These are phyloP conservation scores for Bacillus rossius DNA, from an alignment of 1,140 invertebrate genomes.

Conservation along the genomic window DNA sequence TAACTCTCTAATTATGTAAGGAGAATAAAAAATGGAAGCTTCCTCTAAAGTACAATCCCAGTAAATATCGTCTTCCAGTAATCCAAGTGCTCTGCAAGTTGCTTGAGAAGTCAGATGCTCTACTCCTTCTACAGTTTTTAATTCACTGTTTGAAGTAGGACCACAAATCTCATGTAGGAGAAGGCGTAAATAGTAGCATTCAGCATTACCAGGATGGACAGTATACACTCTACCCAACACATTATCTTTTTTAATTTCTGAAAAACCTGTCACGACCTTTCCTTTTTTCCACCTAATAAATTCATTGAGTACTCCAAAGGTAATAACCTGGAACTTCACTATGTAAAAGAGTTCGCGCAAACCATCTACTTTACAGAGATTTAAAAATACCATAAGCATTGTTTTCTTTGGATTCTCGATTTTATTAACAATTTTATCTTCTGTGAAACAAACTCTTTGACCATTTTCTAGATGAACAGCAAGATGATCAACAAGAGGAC, in stretches of 20 bases:
- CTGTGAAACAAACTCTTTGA: conserved; percentile 22
- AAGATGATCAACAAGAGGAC: conserved; percentile 17
- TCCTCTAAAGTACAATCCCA: conserved; percentile 37
- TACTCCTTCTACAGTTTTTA: neutral
- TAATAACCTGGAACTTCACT: no score
- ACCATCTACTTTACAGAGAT: no score
- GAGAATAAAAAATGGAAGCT: conserved; percentile 28
- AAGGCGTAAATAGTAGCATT: conserved; percentile 44
- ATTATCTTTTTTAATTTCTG: conserved; percentile 22
- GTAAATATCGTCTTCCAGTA: conserved; percentile 39
- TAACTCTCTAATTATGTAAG: conserved; percentile 31
- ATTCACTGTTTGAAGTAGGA: neutral
- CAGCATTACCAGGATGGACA: conserved; percentile 37
- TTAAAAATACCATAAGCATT: conserved; percentile 21
- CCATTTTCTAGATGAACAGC: conserved; percentile 25
- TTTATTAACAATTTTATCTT: conserved; percentile 26
- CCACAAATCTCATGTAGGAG: conserved; percentile 29
- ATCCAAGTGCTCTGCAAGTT: conserved; percentile 31
- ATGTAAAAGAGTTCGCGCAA: no score
- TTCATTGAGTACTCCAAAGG: no score
- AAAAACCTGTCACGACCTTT: conserved; percentile 28
- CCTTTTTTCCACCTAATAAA: conserved; percentile 26
- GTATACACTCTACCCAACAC: conserved; percentile 33
- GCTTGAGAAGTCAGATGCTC: conserved; percentile 16
- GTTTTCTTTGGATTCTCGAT: conserved; percentile 21